Percentiles rank a stretch among this genome's conserved stretches.
Evolutionary conservation across 2,113 vertebrate genomes (phyloP).

Genomic region (Erythrolamprus reginae): DNA sequence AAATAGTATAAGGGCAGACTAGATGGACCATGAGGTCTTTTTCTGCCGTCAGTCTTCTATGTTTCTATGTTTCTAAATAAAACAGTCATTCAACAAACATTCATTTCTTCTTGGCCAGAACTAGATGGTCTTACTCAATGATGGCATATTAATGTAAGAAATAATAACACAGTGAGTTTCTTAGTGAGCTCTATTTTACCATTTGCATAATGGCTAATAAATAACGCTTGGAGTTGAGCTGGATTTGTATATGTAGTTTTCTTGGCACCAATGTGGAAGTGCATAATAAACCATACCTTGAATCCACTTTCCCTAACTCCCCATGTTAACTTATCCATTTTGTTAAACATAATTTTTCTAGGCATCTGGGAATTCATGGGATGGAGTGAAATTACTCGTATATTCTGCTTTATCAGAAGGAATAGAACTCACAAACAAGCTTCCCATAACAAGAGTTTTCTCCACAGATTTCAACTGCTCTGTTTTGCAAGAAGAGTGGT

Average conservation of each 20-base stretch:
- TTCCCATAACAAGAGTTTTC: background rate
- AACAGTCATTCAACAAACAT: no score
- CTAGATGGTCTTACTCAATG: no score
- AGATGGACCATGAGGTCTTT: no score
- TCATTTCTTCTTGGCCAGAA: no score
- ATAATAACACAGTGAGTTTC: background rate
- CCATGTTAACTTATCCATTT: background rate
- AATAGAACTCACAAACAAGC: background rate
- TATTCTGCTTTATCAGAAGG: background rate
- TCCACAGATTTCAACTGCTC: background rate
- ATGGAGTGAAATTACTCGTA: background rate
- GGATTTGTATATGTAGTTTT: background rate
- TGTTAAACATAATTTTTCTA: background rate
- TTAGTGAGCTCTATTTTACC: background rate
- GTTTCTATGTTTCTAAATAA: no score
- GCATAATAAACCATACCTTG: background rate
- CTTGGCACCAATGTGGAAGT: background rate
- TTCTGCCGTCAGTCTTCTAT: no score
- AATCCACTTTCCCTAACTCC: background rate
- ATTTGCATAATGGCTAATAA: background rate
- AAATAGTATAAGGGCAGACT: no score
- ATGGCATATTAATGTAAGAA: background rate
- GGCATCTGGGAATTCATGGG: no score
- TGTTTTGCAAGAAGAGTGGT: background rate
- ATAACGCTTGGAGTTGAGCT: background rate